A percentile compares a stretch with the other conserved stretches of the same genome.
phyloP scores from a whole-genome alignment of 2,797 vertebrate genomes.

The Phoebastria nigripes region DNA sequence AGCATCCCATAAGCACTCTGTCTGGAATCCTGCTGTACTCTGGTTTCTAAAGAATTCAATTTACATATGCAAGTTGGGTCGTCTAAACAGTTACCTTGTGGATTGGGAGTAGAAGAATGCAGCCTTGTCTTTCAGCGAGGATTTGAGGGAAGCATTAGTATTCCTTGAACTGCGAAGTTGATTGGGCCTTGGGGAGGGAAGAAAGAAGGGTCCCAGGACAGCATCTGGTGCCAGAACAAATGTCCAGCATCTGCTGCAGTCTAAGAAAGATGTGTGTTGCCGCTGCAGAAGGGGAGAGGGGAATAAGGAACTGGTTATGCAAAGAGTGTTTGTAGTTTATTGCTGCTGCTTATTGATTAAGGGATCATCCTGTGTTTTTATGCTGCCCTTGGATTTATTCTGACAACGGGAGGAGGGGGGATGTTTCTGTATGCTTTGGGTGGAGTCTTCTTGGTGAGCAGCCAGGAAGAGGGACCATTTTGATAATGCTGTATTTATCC shows the following conservation, averaged over 20 bases:
- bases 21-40: conserved; percentile 46
- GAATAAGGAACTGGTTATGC: conserved; percentile 5
- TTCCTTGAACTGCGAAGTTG: conserved; percentile 64
- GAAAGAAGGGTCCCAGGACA: conserved; percentile 72
- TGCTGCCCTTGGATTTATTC: background rate
- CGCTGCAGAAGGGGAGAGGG: background rate
- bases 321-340: background rate
- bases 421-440: background rate
- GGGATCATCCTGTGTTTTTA: conserved; percentile 50
- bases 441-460: background rate
- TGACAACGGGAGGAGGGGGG: background rate
- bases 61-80: conserved; percentile 56
- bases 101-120: conserved; percentile 67
- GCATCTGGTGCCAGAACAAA: conserved; percentile 80
- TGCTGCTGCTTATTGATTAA: conserved; percentile 33
- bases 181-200: conserved; percentile 57
- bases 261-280: conserved; percentile 20
- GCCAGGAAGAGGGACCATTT: background rate
- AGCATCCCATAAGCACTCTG: conserved; percentile 30
- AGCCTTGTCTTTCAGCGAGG: conserved; percentile 70
- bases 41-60: conserved; percentile 64
- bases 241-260: conserved; percentile 62
- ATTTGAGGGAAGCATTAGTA: conserved; percentile 67
- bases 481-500: background rate
- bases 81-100: conserved; percentile 61